Base-by-base conservation (phyloP, 2,113 vertebrate species). In the Rhodinocichla rosea region DNA sequence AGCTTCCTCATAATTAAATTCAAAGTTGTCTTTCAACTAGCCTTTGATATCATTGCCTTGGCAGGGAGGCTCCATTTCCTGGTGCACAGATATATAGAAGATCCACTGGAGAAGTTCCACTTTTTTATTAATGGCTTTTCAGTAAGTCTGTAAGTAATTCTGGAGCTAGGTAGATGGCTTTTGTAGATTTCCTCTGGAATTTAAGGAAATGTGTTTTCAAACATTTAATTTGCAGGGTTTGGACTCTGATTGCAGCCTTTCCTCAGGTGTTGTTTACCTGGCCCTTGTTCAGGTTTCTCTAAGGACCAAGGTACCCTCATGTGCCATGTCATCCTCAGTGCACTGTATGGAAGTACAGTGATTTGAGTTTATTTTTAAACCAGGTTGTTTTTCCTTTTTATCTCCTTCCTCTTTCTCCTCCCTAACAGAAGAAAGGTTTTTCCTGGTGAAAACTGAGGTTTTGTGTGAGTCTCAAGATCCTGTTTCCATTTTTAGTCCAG, bases 401-500 rank as follows among this genome's bases (percentile, higher is more conserved):
- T 74, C 37, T 55, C 49, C 40, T 87, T 73, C 39, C 3, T 59
- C 24, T 53, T 87, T 63, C 47, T 78, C 26, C 9, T 75, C 15
- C 7, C 32, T 75, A 84, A 45, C 23, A 53, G 70, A 79, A 71
- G 56, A 74, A 52, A 49, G 62, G 9, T 20, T 92, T 80, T 71
- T 39, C 60, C 23, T 5, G 1, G 45, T 79, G 67, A 44, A 85
- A 87, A 50, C n/a, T 65, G 65, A 69, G 40, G 35, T 68, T 89
- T 40, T 14, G 6, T 14, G 16, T 69, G 45, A 84, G 20, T 39
- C n/a, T 79, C 17, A 44, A 20, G 35, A 45, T 85, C 71, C 52
- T 53, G 20, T 65, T 95, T 78, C 77, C n/a, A 33, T 89, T 96
- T 92, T 92, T 83, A 87, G 49, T 73, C 45, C 30, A 73, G 70